These are phyloP conservation scores for Haliclystus octoradiatus DNA, from an alignment of 30 jellyfish, hydroid and myxozoan species.

Conservation along the genomic window DNA sequence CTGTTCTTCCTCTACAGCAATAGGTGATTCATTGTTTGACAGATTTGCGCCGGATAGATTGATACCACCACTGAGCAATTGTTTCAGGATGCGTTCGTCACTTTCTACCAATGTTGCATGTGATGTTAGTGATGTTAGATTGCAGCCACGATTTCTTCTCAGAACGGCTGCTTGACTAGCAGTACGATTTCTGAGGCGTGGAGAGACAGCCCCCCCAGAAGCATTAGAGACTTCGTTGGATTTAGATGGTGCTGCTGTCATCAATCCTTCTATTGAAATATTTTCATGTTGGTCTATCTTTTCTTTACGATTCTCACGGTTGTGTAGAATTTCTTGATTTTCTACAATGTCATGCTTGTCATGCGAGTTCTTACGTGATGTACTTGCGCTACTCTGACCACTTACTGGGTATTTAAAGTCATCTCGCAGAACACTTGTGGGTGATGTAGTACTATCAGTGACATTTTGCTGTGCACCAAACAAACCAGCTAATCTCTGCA, in stretches of 20 bases:
- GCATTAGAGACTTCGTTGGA: neutral
- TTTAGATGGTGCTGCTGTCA: neutral
- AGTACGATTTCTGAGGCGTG: neutral
- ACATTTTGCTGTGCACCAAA: constrained; percentile 11
- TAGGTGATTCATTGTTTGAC: neutral
- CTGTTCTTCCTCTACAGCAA: neutral
- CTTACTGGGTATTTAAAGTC: constrained; percentile 20
- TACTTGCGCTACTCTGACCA: neutral
- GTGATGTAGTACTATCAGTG: constrained; percentile 49
- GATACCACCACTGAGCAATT: neutral
- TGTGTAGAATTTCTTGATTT: constrained; percentile 1
- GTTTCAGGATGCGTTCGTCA: neutral
- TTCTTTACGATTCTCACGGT: neutral
- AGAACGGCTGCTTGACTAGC: neutral
- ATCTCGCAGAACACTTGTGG: constrained; percentile 67
- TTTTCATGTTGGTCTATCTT: neutral
- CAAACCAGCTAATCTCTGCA: constrained; percentile 32
- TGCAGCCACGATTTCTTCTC: constrained; percentile 1
- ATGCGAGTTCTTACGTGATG: neutral
- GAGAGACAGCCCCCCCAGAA: neutral
- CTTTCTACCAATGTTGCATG: constrained; percentile 96
- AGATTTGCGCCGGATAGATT: neutral
- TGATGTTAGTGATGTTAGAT: constrained; percentile 64
- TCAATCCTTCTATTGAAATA: neutral
- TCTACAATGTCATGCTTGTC: neutral